A percentile compares a stretch with the other conserved stretches of the same genome.
phyloP scores from a whole-genome alignment of 64 coral and sea anemone species.

The Cladopsammia gracilis region DNA sequence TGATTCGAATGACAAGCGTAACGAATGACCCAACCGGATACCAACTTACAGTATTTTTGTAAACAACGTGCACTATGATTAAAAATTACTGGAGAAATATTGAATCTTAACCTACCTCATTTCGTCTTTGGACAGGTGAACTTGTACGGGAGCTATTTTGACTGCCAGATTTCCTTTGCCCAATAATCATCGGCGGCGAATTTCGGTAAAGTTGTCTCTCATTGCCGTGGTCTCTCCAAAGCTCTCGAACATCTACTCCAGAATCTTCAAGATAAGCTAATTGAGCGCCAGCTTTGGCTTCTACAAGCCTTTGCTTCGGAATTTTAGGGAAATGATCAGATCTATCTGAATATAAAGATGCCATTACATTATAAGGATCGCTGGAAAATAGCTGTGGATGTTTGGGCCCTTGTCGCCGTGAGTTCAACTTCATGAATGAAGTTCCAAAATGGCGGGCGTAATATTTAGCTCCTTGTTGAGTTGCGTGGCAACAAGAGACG shows the following conservation, averaged over 20 bases:
- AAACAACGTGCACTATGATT: no score
- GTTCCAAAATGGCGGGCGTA: constrained; percentile 88
- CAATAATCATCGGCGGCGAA: constrained; percentile 84
- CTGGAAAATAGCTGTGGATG: background rate
- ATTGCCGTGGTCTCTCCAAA: constrained; percentile 83
- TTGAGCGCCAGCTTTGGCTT: constrained; percentile 66
- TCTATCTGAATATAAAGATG: constrained; percentile 81
- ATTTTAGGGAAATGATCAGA: constrained; percentile 90
- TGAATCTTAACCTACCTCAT: constrained; percentile 68
- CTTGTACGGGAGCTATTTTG: constrained; percentile 86
- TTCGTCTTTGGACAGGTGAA: constrained; percentile 88
- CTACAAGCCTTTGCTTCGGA: constrained; percentile 80
- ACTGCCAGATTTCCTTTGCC: constrained; percentile 78
- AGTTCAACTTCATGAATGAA: background rate
- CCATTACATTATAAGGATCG: constrained; percentile 64
- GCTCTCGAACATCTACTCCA: constrained; percentile 84
- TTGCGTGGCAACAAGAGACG: constrained; percentile 74
- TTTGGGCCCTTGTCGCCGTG: background rate
- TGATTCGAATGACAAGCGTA: no score
- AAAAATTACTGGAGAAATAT: background rate
- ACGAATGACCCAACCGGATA: no score
- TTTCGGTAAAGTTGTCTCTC: constrained; percentile 88
- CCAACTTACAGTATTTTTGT: no score
- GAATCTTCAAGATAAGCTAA: constrained; percentile 85
- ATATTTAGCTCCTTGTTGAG: constrained; percentile 77